Evolutionary conservation across 2,797 vertebrate genomes (phyloP).

Genomic region (Mallotus villosus): DNA sequence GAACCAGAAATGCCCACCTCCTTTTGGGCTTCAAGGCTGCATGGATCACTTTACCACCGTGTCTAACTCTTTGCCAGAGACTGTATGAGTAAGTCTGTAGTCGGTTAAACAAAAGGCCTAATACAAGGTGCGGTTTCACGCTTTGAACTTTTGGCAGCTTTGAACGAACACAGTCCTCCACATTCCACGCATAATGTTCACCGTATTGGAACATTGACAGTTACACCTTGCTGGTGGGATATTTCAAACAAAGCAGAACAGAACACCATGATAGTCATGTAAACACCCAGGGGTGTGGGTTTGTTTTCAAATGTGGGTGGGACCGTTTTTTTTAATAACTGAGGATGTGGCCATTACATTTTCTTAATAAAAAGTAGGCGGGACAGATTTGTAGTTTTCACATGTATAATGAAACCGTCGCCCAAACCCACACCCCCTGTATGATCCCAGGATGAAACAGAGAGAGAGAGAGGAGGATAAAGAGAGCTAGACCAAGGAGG

Average conservation of each 20-base stretch:
- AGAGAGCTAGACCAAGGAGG: not conserved
- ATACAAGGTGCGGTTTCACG: not conserved
- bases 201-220: conserved; percentile 2
- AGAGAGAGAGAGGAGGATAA: conserved; percentile 1
- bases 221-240: not conserved
- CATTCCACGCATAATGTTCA: not conserved
- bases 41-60: not conserved
- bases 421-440: too few relatives aligned
- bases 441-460: not conserved
- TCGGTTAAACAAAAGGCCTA: too few relatives aligned
- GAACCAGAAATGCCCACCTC: not conserved
- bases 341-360: too few relatives aligned
- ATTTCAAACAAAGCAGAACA: conserved; percentile 1
- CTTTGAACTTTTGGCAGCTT: not conserved
- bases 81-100: not conserved
- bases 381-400: too few relatives aligned
- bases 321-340: too few relatives aligned
- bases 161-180: not conserved
- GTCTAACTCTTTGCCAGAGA: not conserved
- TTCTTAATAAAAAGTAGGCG: too few relatives aligned
- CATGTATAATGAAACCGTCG: too few relatives aligned
- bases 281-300: not conserved
- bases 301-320: too few relatives aligned
- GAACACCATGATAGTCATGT: not conserved
- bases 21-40: not conserved